Base-by-base conservation (phyloP, 2,113 vertebrate species). In the Heliornis fulica region DNA sequence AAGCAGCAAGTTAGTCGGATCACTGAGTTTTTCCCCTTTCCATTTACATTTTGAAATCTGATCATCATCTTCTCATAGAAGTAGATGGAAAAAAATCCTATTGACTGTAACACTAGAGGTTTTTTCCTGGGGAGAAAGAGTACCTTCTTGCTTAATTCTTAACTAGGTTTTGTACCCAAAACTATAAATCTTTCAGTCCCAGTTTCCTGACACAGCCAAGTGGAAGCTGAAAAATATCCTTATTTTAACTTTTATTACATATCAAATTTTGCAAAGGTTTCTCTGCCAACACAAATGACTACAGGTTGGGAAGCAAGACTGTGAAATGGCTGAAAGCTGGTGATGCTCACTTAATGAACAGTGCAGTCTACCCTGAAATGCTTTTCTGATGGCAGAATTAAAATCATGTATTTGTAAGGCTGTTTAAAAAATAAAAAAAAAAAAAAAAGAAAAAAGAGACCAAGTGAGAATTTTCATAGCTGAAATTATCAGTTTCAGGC, bases 271-370 rank as follows among this genome's bases (percentile, higher is more conserved):
- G 83, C 56, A 50, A 69, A 95, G 38, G 26, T 83, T 80, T 75
- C 32, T 92, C 59, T 94, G 94, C 96, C 96, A 96, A 97, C 41
- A 92, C 88, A 96, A 95, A 97, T 93, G 83, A 87, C 86, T 97
- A 84, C 72, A 94, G 80, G 64, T 95, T 93, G 83, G 41, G 94
- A 93, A 90, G 68, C 32, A 81, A 90, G 68, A 94, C 76, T 54
- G 9, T 60, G 88, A 90, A 94, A 86, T 0, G 54, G 15, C 56
- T 87, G 71, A 87, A 93, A 80, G 26, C 59, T 90, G 83, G 43
- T 93, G 72, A 70, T 89, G 80, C 9, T 83, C 79, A 66, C 68
- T 70, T 70, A 77, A 81, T 63, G 54, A 83, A 43, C 46, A 69
- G 46, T 46, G 38, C 50, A 83, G 68, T 66, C 68, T 77, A 54